These are phyloP conservation scores for Marmota monax DNA, from an alignment of 2,113 vertebrate species.

Conservation along the genomic window DNA sequence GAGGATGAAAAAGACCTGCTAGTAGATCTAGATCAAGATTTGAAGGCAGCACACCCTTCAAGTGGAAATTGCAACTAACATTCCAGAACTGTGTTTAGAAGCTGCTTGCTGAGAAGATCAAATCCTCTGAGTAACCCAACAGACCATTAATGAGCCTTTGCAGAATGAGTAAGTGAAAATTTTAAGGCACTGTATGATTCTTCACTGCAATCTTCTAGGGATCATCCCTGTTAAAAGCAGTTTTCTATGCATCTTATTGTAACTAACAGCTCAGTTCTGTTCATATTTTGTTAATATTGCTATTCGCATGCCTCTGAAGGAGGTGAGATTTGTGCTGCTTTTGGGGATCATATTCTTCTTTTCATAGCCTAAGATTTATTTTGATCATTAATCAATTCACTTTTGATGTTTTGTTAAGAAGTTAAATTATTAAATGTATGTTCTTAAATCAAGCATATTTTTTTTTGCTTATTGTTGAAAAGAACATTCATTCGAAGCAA, in stretches of 20 bases:
- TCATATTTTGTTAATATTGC: constrained; percentile 33
- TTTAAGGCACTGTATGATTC: neutral
- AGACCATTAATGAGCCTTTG: constrained; percentile 49
- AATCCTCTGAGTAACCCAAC: neutral
- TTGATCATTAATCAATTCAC: constrained; percentile 45
- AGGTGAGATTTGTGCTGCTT: constrained; percentile 51
- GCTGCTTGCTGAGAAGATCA: neutral
- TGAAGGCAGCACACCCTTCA: constrained; percentile 87
- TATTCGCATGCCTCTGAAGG: constrained; percentile 26
- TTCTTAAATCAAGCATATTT: constrained; percentile 47
- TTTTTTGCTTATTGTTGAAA: constrained; percentile 47
- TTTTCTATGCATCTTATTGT: constrained; percentile 1
- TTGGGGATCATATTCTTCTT: neutral
- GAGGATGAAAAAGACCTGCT: constrained; percentile 94
- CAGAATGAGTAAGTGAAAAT: constrained; percentile 58
- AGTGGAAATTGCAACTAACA: constrained; percentile 7
- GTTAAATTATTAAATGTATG: constrained; percentile 49
- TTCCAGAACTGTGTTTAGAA: neutral
- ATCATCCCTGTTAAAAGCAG: neutral
- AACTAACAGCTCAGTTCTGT: constrained; percentile 28
- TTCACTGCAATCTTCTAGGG: neutral
- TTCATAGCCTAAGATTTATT: constrained; percentile 2
- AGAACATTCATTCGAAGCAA: neutral
- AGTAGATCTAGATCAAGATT: constrained; percentile 92
- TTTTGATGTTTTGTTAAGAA: constrained; percentile 67